Evolutionary conservation across 92 coral and sea anemone genomes (phyloP), one percentile per base, ranked within the genome.

Genomic region (Porites divaricata): DNA sequence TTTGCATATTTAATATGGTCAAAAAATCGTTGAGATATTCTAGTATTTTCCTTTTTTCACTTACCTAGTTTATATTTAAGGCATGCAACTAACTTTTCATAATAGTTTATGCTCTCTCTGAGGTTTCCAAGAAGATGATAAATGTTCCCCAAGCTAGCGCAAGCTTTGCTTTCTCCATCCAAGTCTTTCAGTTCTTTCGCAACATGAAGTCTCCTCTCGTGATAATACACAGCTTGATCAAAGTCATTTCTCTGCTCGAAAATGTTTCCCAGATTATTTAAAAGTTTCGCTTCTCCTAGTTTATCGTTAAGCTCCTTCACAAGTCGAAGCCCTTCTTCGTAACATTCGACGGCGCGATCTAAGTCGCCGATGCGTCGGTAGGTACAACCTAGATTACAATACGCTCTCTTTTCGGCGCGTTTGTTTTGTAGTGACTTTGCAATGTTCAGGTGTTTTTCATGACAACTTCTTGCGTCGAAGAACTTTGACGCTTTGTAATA

Each of bases 321-420:
- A 59, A 97, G 83, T 73, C 89, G 84, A 4, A 97, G 90, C 15
- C 99, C 99, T 81, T 97, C 93, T 78, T 95, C 98, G 70, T 95
- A 97, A 72, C 98, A 95, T 24, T 97, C 99, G 23, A 95, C 74
- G 13, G 99, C 99, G 16, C 88, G 88, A 71, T 97, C 99, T 4
- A 93, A 64, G 61, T 89, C 87, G 9, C 98, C 98, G 23, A 89
- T 86, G 28, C 93, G 88, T 49, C 93, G 92, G 56, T 88, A 93
- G 8, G 99, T 91, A 65, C 99, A 97, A 54, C 99, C 99, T 28
- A 97, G 67, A 81, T 97, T 97, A 79, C 99, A 97, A 51, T 89
- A 87, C 75, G 99, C 98, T 74, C 99, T 84, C 79, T 93, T 92
- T 50, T 89, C 90, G 14, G 95, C 86, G 59, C 99, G 90, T 24